Evolutionary conservation across 2,113 vertebrate species (phyloP).

Genomic region (Sisor rabdophorus): DNA sequence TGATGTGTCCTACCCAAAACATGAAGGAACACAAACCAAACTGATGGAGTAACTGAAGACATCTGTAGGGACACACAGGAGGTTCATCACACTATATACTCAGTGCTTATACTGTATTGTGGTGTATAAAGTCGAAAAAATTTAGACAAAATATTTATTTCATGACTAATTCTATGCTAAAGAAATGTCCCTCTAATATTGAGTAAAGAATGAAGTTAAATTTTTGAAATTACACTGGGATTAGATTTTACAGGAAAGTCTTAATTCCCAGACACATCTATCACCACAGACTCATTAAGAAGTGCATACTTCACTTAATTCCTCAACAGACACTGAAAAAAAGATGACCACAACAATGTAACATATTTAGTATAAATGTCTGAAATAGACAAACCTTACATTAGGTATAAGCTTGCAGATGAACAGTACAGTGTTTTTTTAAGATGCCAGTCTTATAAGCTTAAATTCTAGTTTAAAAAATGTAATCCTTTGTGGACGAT

Average conservation of each 20-base stretch:
- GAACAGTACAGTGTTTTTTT: constrained; percentile 38
- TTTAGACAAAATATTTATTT: background rate
- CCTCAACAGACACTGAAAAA: constrained; percentile 9
- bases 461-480: constrained; percentile 5
- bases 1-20: constrained; percentile 47
- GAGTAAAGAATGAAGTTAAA: background rate
- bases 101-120: background rate
- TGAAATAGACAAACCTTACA: constrained; percentile 27
- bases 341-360: background rate
- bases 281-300: constrained; percentile 24
- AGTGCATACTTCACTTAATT: constrained; percentile 40
- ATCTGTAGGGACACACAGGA: constrained; percentile 44
- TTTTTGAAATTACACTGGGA: constrained; percentile 7
- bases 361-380: constrained; percentile 9
- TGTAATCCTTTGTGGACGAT: constrained; percentile 43
- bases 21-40: constrained; percentile 45
- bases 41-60: constrained; percentile 46
- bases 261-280: constrained; percentile 44
- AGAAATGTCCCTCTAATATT: background rate
- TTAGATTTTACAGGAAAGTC: constrained; percentile 27
- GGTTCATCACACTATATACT: constrained; percentile 1
- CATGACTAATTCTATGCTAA: background rate
- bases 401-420: constrained; percentile 42
- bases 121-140: background rate
- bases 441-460: constrained; percentile 28